A percentile compares a stretch with the other conserved stretches of the same genome.
phyloP scores from a whole-genome alignment of 1,140 invertebrate species.

The Pachyrhynchus sulphureomaculatus region DNA sequence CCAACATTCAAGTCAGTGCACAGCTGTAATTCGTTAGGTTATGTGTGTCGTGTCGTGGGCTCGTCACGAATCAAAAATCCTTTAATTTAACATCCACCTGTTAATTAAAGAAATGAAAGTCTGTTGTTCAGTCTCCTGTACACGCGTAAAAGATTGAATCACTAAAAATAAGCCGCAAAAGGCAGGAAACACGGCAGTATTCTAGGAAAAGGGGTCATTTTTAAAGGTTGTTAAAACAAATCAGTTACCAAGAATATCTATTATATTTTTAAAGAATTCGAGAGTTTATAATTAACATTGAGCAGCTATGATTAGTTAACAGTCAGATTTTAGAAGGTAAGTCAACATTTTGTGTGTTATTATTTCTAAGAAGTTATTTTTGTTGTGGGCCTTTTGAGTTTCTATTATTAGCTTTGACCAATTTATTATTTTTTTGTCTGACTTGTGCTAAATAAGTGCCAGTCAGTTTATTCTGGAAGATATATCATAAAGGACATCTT shows the following conservation, averaged over 20 bases:
- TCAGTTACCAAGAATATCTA: background rate
- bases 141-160: background rate
- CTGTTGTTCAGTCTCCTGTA: background rate
- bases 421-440: no score
- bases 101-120: slow-evolving; percentile 2
- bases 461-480: no score
- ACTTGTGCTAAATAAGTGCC: no score
- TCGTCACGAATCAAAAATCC: no score
- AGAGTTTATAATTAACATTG: background rate
- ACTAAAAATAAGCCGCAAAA: background rate
- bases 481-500: no score
- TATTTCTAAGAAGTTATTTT: background rate
- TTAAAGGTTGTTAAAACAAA: background rate
- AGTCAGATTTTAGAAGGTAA: background rate
- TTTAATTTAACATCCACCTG: background rate
- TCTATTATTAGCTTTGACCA: background rate
- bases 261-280: background rate
- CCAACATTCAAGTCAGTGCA: no score
- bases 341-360: background rate
- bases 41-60: no score
- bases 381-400: background rate
- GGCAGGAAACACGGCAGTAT: background rate
- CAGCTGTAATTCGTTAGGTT: no score
- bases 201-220: background rate
- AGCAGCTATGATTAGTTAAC: slow-evolving; percentile 9